Percentiles rank a stretch among this genome's conserved stretches.
These are phyloP conservation scores for Auanema sp. DNA, from an alignment of 2,888 invertebrate species.

Conservation along the genomic window DNA sequence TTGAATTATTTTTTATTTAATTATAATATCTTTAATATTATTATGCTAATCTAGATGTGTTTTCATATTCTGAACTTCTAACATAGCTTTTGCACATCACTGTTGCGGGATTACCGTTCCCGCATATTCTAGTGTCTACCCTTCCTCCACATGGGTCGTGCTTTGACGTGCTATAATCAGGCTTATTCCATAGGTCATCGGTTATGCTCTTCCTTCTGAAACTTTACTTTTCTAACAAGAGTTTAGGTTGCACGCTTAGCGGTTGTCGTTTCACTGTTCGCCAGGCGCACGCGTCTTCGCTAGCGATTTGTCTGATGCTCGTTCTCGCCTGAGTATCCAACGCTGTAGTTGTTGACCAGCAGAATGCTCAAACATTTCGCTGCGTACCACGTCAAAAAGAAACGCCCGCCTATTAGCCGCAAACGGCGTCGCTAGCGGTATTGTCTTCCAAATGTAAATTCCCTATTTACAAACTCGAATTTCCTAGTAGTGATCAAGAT, in stretches of 20 bases:
- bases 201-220: too few species aligned
- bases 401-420: constrained; percentile 19
- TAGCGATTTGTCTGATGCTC: constrained; percentile 20
- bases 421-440: constrained; percentile 21
- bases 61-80: too few species aligned
- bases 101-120: too few species aligned
- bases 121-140: too few species aligned
- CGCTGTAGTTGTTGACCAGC: constrained; percentile 8
- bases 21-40: too few species aligned
- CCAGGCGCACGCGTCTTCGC: constrained; percentile 23
- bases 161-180: too few species aligned
- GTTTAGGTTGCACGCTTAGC: constrained; percentile 1
- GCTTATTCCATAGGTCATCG: too few species aligned
- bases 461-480: constrained; percentile 9
- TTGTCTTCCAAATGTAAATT: constrained; percentile 10
- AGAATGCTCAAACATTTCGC: constrained; percentile 30
- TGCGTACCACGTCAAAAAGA: constrained; percentile 42
- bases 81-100: too few species aligned
- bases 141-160: too few species aligned
- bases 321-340: constrained; percentile 29
- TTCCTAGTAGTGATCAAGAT: not conserved
- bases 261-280: constrained; percentile 8
- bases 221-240: not conserved
- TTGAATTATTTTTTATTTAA: too few species aligned
- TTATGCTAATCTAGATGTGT: too few species aligned